Percentiles rank a stretch among this genome's conserved stretches.
These are phyloP conservation scores for Gyrodactylus salaris DNA, from an alignment of 1,140 invertebrate species.

Conservation along the genomic window DNA sequence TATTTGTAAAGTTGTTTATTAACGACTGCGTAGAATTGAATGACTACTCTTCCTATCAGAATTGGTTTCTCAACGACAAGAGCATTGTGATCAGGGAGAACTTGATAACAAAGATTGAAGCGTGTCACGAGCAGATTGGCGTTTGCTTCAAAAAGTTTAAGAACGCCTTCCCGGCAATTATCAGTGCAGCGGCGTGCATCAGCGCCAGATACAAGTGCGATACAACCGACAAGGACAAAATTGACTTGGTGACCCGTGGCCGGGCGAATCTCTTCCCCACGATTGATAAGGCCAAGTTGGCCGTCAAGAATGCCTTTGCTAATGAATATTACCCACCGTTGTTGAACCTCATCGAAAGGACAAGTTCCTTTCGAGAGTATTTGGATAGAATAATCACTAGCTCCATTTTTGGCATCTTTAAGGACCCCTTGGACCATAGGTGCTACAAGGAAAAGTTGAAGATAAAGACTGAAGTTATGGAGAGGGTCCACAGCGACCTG, in stretches of 20 bases:
- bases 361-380: neutral
- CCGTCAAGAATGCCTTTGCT: neutral
- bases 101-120: neutral
- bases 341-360: neutral
- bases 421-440: neutral
- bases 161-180: neutral
- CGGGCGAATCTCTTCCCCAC: neutral
- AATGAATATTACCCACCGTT: neutral
- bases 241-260: neutral
- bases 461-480: neutral
- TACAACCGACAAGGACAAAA: neutral
- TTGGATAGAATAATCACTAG: neutral
- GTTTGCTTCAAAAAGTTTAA: neutral
- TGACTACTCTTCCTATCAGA: neutral
- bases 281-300: neutral
- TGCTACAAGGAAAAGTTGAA: neutral
- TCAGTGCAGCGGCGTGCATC: neutral
- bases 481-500: neutral
- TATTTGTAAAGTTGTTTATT: neutral
- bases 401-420: neutral
- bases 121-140: neutral
- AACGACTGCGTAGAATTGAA: neutral
- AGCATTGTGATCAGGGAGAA: neutral
- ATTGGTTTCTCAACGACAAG: neutral
- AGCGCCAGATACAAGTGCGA: neutral